Percentiles rank a stretch among this genome's conserved stretches.
Evolutionary conservation across 2,113 vertebrate species (phyloP).

Genomic region (Oncorhynchus mykiss): DNA sequence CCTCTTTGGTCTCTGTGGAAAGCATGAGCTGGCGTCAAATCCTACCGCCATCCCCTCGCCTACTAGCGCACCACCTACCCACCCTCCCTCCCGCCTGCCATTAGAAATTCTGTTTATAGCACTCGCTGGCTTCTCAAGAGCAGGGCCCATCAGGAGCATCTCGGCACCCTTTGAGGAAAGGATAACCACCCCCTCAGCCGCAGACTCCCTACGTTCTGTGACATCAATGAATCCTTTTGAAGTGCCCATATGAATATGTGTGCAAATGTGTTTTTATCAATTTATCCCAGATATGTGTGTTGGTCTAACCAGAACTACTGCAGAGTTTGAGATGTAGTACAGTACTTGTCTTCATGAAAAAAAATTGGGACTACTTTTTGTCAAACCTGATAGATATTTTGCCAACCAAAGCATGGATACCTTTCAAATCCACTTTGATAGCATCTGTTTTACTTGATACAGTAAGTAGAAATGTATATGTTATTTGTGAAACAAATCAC

Average conservation of each 20-base stretch:
- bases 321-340: slow-evolving; percentile 25
- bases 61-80: slow-evolving; percentile 67
- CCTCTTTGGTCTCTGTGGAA: slow-evolving; percentile 70
- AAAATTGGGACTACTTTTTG: slow-evolving; percentile 22
- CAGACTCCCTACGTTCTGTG: slow-evolving; percentile 70
- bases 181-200: slow-evolving; percentile 68
- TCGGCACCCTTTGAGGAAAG: slow-evolving; percentile 75
- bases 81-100: slow-evolving; percentile 65
- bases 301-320: slow-evolving; percentile 57
- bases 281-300: slow-evolving; percentile 63
- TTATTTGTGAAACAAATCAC: not conserved
- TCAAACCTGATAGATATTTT: slow-evolving; percentile 27
- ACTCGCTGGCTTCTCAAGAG: slow-evolving; percentile 69
- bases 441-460: not conserved
- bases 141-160: slow-evolving; percentile 74
- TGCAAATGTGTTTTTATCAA: slow-evolving; percentile 72
- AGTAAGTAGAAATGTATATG: not conserved
- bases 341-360: slow-evolving; percentile 34
- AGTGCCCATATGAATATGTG: slow-evolving; percentile 72
- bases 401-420: not conserved
- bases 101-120: slow-evolving; percentile 83
- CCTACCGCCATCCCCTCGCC: slow-evolving; percentile 65
- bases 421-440: not conserved
- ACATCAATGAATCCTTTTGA: slow-evolving; percentile 80
- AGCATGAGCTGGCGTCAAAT: slow-evolving; percentile 69